phyloP scores from a whole-genome alignment of 2,113 vertebrate genomes.

The Australoheros scitulus region DNA sequence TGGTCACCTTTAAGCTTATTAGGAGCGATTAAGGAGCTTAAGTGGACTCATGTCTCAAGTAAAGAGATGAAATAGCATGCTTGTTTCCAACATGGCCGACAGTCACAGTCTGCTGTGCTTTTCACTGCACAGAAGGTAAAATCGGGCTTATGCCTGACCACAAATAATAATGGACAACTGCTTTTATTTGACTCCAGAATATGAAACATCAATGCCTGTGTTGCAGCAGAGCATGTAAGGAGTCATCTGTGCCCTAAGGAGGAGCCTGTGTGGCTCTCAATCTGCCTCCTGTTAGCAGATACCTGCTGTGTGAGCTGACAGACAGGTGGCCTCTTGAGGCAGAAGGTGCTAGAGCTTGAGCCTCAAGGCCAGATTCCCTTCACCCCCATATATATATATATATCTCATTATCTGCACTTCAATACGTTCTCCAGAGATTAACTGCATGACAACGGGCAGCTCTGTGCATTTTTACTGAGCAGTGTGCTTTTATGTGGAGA shows the following conservation, averaged over 20 bases:
- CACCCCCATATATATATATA: not conserved
- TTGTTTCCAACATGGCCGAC: constrained; percentile 1
- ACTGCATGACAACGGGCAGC: constrained; percentile 4
- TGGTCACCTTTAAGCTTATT: constrained; percentile 71
- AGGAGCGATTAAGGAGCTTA: constrained; percentile 66
- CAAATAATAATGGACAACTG: not conserved
- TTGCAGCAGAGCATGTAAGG: not conserved
- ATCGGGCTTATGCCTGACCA: not conserved
- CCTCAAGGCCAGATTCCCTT: constrained; percentile 27
- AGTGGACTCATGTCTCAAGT: constrained; percentile 44
- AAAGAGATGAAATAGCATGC: constrained; percentile 54
- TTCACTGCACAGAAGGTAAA: not conserved
- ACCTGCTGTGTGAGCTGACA: constrained; percentile 46
- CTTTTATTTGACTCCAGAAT: not conserved
- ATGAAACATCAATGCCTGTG: not conserved
- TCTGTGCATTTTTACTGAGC: not conserved
- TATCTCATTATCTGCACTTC: not conserved
- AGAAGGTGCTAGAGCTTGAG: constrained; percentile 26
- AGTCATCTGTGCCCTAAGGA: constrained; percentile 2
- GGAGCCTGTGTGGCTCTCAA: not conserved
- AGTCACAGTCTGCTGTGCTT: not conserved
- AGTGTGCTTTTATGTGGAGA: not conserved
- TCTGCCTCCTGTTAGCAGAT: constrained; percentile 32
- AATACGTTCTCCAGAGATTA: not conserved
- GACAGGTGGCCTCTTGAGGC: constrained; percentile 42